Percentiles rank a stretch among this genome's conserved stretches.
phyloP scores from a whole-genome alignment of 2,888 invertebrate species.

The Elysia crispata region DNA sequence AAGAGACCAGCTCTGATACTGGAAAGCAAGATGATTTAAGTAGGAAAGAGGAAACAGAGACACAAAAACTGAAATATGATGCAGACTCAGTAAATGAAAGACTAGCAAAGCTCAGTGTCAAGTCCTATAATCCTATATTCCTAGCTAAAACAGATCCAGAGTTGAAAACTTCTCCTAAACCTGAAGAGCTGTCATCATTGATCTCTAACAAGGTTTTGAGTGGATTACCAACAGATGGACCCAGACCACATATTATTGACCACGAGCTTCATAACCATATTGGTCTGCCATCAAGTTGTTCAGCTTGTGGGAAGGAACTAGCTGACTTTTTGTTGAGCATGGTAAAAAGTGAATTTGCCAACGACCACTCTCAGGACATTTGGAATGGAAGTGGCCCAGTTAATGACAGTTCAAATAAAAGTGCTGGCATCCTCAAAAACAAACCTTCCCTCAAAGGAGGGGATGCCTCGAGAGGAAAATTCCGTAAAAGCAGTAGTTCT shows the following conservation, averaged over 20 bases:
- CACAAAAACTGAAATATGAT: neutral
- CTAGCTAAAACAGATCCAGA: neutral
- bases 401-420: constrained; percentile 1
- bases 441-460: neutral
- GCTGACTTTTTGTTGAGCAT: constrained; percentile 25
- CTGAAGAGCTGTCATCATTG: neutral
- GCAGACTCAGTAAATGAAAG: constrained; percentile 15
- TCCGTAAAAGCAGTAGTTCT: too few relatives aligned
- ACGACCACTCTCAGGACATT: neutral
- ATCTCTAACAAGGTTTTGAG: constrained; percentile 24
- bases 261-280: constrained; percentile 37
- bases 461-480: too few relatives aligned
- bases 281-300: constrained; percentile 40
- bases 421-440: neutral
- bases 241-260: constrained; percentile 45
- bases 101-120: neutral
- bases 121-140: neutral
- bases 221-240: constrained; percentile 47
- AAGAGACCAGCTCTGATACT: neutral
- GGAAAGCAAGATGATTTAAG: too few relatives aligned
- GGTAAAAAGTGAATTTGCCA: constrained; percentile 9
- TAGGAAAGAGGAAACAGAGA: neutral
- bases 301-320: constrained; percentile 36
- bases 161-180: neutral
- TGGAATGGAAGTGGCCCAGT: neutral